Conservation (phyloP, 2,888 invertebrate genomes). For the Sesamia inferens region DNA sequence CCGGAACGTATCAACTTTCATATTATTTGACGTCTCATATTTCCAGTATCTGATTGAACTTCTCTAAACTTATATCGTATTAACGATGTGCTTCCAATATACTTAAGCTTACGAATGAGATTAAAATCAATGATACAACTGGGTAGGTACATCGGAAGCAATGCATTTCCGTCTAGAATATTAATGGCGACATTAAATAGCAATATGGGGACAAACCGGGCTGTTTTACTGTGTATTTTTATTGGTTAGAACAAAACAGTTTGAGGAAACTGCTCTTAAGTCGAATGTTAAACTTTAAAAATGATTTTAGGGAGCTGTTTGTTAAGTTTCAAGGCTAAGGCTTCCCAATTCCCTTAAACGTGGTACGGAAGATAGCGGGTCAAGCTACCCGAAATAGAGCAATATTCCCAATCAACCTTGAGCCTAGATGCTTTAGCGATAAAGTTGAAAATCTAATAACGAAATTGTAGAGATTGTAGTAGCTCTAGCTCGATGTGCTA, state of each 20-base stretch:
- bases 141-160: constrained; percentile 24
- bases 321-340: neutral
- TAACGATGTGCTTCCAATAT: constrained; percentile 47
- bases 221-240: constrained; percentile 27
- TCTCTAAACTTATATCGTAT: constrained; percentile 10
- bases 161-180: constrained; percentile 38
- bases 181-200: constrained; percentile 39
- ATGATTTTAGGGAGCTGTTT: neutral
- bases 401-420: too few relatives aligned
- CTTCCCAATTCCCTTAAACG: neutral
- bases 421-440: too few relatives aligned
- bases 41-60: constrained; percentile 45
- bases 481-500: too few relatives aligned
- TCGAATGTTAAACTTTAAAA: neutral
- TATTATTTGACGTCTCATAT: constrained; percentile 52
- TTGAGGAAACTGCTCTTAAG: neutral
- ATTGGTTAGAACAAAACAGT: constrained; percentile 8
- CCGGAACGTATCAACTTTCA: constrained; percentile 43
- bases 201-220: constrained; percentile 24
- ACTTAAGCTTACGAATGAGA: constrained; percentile 62
- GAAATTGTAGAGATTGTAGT: too few relatives aligned
- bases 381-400: too few relatives aligned
- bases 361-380: neutral
- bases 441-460: too few relatives aligned
- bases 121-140: constrained; percentile 51